These are phyloP conservation scores for Nebria ingens DNA, from an alignment of 1,140 invertebrate species.

Conservation along the genomic window DNA sequence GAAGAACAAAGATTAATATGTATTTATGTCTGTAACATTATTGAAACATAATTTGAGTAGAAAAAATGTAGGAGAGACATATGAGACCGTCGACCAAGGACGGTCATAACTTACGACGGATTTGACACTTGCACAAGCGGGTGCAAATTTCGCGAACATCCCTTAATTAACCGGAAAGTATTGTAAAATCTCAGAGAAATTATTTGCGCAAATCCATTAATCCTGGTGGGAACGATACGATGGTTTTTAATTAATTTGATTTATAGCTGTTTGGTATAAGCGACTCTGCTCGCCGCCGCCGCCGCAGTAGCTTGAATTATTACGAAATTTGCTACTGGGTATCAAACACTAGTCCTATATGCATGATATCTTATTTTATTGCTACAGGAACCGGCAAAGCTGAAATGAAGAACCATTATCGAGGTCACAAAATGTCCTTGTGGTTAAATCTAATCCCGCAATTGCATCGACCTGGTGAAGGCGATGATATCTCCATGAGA, in stretches of 20 bases:
- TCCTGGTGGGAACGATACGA: conserved; percentile 6
- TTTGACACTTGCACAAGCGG: not conserved
- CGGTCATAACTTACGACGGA: not conserved
- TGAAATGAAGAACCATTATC: conserved; percentile 70
- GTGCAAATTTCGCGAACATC: not conserved
- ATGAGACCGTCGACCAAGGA: no score
- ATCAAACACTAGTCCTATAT: not conserved
- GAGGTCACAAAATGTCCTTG: conserved; percentile 83
- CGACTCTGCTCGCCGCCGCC: no score
- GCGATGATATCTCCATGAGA: conserved; percentile 62
- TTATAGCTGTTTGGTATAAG: conserved; percentile 15
- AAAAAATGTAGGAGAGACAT: no score
- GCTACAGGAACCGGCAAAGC: conserved; percentile 49
- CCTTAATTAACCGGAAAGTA: not conserved
- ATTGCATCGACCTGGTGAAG: conserved; percentile 60
- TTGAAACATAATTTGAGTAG: no score
- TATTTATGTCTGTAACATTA: no score
- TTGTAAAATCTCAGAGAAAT: conserved; percentile 8
- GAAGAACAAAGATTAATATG: no score
- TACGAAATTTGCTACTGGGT: not conserved
- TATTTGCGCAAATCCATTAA: conserved; percentile 16
- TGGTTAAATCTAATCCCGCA: conserved; percentile 87
- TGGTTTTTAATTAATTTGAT: conserved; percentile 15
- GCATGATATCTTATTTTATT: not conserved
- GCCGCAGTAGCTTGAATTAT: no score